Conservation (phyloP, 2,888 invertebrate species). For the Seira sanloemensis region DNA sequence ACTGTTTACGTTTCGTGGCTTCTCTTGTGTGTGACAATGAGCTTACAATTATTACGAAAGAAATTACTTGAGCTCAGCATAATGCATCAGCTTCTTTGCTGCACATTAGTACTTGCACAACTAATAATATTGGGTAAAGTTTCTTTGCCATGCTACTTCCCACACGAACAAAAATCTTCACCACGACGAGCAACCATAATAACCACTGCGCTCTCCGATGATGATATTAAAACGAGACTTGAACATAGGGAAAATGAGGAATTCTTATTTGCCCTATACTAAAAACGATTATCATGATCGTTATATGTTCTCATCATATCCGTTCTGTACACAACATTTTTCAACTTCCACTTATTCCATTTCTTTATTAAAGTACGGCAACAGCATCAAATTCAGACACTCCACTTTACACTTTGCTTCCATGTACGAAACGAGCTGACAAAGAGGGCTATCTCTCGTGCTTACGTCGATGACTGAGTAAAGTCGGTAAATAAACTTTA, state of each 20-base stretch:
- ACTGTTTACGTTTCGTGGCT: conserved; percentile 1
- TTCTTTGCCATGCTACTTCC: neutral
- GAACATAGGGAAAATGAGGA: neutral
- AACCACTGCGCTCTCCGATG: neutral
- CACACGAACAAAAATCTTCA: neutral
- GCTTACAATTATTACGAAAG: neutral
- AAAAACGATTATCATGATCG: conserved; percentile 5
- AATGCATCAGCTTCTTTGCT: no score
- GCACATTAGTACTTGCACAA: neutral
- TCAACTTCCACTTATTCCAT: conserved; percentile 6
- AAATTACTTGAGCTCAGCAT: neutral
- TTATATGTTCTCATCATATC: conserved; percentile 24
- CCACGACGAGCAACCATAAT: neutral
- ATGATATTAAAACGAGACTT: no score
- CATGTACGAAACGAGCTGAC: conserved; percentile 16
- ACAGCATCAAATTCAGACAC: conserved; percentile 6
- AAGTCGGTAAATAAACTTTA: conserved; percentile 16
- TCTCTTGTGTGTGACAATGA: conserved; percentile 14
- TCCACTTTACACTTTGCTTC: conserved; percentile 16
- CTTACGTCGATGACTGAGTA: conserved; percentile 3
- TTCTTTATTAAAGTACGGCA: neutral
- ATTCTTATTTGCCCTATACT: conserved; percentile 14
- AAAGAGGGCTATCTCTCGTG: conserved; percentile 16
- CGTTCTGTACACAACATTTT: conserved; percentile 23
- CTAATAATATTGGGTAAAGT: no score